These are phyloP conservation scores for Beroe forskalii DNA, from an alignment of 37 sponge, comb jelly and placozoan species.

Conservation along the genomic window DNA sequence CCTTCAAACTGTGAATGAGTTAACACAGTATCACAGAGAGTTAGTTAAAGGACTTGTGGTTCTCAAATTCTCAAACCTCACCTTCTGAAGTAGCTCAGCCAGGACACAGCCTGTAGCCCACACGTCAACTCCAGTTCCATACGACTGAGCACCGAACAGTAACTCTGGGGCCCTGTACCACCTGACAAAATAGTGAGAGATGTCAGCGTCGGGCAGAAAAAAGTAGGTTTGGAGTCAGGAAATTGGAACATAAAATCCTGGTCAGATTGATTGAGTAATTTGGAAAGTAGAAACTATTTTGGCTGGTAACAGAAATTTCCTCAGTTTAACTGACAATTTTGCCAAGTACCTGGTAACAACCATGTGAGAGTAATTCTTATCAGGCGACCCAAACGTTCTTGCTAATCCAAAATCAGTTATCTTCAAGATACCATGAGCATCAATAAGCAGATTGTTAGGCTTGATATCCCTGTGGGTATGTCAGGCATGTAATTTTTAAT, in stretches of 20 bases:
- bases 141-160: constrained; percentile 91
- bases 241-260: too few relatives aligned
- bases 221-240: background rate
- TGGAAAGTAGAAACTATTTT: too few relatives aligned
- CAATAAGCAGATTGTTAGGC: constrained; percentile 93
- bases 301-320: too few relatives aligned
- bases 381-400: constrained; percentile 89
- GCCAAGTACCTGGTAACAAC: constrained; percentile 91
- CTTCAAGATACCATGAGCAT: constrained; percentile 83
- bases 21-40: too few relatives aligned
- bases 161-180: constrained; percentile 98
- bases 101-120: constrained; percentile 97
- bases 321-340: too few relatives aligned
- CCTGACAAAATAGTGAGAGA: constrained; percentile 57
- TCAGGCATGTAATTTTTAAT: too few relatives aligned
- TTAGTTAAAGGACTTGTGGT: too few relatives aligned
- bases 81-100: constrained; percentile 87
- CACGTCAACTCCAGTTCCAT: constrained; percentile 93
- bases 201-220: too few relatives aligned
- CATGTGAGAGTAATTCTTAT: constrained; percentile 84
- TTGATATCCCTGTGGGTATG: constrained; percentile 85
- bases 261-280: too few relatives aligned
- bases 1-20: background rate
- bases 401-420: constrained; percentile 98
- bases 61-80: constrained; percentile 21